A percentile compares a stretch with the other conserved stretches of the same genome.
These are phyloP conservation scores for Rostratula benghalensis DNA, from an alignment of 2,113 vertebrate genomes.

Conservation along the genomic window DNA sequence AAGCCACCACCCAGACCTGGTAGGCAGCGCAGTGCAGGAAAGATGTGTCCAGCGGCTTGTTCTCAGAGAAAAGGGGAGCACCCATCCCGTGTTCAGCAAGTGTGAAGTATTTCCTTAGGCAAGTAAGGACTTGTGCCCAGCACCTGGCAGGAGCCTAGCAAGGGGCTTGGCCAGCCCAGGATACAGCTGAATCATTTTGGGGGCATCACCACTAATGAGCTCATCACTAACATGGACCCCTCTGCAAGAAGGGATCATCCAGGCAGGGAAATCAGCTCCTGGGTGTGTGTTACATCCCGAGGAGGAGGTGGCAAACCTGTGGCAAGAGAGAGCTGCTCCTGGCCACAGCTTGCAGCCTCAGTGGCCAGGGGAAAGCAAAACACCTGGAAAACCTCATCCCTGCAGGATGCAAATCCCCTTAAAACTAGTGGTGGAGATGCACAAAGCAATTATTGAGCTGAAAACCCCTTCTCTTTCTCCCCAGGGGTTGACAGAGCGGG, in stretches of 20 bases:
- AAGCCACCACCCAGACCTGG: neutral
- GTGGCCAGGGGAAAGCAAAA: neutral
- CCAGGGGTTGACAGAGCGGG: neutral
- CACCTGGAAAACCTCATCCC: neutral
- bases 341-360: neutral
- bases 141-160: neutral
- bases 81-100: neutral
- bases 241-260: neutral
- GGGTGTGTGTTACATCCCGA: neutral
- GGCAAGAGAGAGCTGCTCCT: neutral
- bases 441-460: neutral
- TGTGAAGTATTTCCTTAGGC: neutral
- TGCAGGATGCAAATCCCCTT: neutral
- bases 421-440: neutral
- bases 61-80: neutral
- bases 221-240: fast-evolving
- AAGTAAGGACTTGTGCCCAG: neutral
- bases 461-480: neutral
- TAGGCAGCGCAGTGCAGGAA: fast-evolving
- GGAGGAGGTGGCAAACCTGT: neutral
- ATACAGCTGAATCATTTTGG: neutral
- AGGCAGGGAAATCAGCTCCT: neutral
- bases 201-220: too few relatives aligned
- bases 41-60: neutral
- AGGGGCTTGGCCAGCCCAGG: neutral